Base-by-base conservation (phyloP, 2,113 vertebrate species). In the Aix galericulata region DNA sequence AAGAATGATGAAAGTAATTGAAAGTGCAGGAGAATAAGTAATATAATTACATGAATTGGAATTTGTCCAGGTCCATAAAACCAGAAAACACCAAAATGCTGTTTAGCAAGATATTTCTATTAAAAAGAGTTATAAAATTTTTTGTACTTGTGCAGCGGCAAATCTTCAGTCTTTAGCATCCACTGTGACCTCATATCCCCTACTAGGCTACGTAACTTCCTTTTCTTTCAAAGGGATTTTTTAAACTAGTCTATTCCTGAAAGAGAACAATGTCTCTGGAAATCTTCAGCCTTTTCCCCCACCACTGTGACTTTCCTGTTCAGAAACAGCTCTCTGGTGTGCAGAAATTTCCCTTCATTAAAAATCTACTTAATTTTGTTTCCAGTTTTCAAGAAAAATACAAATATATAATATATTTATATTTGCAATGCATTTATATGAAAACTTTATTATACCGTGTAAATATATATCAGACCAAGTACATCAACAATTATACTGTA, bases 211-310 rank as follows among this genome's bases (percentile, higher is more conserved):
- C 83, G 40, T 73, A 86, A 88, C 93, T 89, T 95, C 91, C 93
- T 93, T 71, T 36, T 95, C 56, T 92, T 95, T 86, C 74, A 96
- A 91, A 97, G 52, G 84, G 92, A 81, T 84, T 67, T 36, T 95
- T 94, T 95, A 88, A 94, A 68, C 64, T n/a, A 2, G 2, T 58
- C 58, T 92, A 82, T 90, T 96, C 94, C 92, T 8, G 21, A 96
- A 92, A 91, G 78, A 84, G 83, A 97, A 94, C 86, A 96, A 96
- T 91, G 64, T 17, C 32, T 91, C 91, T 91, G 91, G 90, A 96
- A 94, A 69, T 77, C 71, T 83, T 97, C 63, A 80, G 26, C 31
- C 13, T 3, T 83, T 82, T 95, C 64, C 84, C 79, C 80, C 55
- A 81, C 25, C 68, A 74, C 66, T 15, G 60, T 60, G 83, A 81